Base-by-base conservation (phyloP, 2,797 vertebrate species). In the Micropoecilia bifurca region DNA sequence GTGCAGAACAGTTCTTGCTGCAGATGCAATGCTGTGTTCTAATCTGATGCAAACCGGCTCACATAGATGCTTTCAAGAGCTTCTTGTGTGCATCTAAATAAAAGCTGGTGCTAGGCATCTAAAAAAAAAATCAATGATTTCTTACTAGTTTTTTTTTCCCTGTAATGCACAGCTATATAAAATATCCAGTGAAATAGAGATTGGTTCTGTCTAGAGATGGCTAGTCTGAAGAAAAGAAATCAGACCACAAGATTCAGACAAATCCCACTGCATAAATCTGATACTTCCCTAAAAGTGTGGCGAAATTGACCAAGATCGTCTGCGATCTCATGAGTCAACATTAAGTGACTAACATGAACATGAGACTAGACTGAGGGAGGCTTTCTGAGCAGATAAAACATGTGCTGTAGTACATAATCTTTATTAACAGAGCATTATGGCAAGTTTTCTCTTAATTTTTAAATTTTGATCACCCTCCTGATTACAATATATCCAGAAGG, bases 201-300 rank as follows among this genome's bases (percentile, higher is more conserved):
- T 3, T 68, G 36, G 20, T 68, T 41, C 63, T 41, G 36, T 10
- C 3, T 22, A 68, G 1, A 8, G 8, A 66, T 25, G 63, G 20
- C 9, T 33, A 36, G 59, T 20, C 14, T 36, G 59, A 28, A 59
- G 74, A 20, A 6, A 16, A 33, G 16, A 57, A 72, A 53, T 13
- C 50, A 82, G 48, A 25, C 83, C 46, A 50, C n/a, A 53, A 36
- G 30, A 79, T 20, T 81, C 66, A 50, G 0, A 45, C 43, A 41
- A 20, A 61, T n/a, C 36, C 66, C 43, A 43, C 28, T 39, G 9
- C 0, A 6, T 47, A 30, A 16, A 66, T 83, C 68, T 69, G 47
- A 71, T 47, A 84, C 83, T 89, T 91, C 84, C 82, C 85, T 47
- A 75, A 76, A 78, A 71, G 63, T 92, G 79, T 87, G 76, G 76